phyloP scores from a whole-genome alignment of 1,140 invertebrate genomes.

The Apis florea region DNA sequence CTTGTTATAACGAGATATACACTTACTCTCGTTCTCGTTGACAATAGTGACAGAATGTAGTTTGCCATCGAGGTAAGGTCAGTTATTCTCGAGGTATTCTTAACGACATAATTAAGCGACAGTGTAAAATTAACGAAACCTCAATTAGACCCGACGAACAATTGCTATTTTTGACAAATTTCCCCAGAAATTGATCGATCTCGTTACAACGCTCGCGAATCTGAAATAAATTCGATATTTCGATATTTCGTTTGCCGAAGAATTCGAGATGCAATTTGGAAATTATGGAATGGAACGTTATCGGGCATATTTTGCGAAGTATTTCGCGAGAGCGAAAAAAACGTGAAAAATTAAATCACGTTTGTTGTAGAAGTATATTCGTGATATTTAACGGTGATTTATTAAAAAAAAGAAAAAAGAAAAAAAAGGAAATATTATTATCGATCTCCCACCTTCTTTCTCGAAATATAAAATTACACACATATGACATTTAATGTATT shows the following conservation, averaged over 20 bases:
- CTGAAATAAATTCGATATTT: background rate
- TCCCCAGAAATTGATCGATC: background rate
- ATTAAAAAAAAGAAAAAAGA: too few relatives aligned
- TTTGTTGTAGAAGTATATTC: too few relatives aligned
- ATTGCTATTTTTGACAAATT: slow-evolving; percentile 6
- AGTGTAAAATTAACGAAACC: slow-evolving; percentile 23
- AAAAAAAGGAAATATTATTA: background rate
- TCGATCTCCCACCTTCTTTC: background rate
- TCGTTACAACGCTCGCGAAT: too few relatives aligned
- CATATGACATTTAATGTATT: too few relatives aligned
- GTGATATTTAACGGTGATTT: background rate
- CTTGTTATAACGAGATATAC: slow-evolving; percentile 39
- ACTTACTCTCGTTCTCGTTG: slow-evolving; percentile 9
- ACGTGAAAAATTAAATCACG: background rate
- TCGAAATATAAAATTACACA: background rate
- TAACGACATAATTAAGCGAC: slow-evolving; percentile 40
- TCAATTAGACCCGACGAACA: background rate
- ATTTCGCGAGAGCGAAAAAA: background rate
- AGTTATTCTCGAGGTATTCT: slow-evolving; percentile 13
- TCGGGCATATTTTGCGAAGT: background rate
- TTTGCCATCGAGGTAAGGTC: slow-evolving; percentile 20
- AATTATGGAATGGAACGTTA: background rate
- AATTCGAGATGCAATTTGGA: background rate
- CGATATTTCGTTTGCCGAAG: too few relatives aligned
- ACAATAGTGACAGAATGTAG: slow-evolving; percentile 41